Evolutionary conservation across 2,797 vertebrate genomes (phyloP).

Genomic region (Enteromius unitaeniatus): DNA sequence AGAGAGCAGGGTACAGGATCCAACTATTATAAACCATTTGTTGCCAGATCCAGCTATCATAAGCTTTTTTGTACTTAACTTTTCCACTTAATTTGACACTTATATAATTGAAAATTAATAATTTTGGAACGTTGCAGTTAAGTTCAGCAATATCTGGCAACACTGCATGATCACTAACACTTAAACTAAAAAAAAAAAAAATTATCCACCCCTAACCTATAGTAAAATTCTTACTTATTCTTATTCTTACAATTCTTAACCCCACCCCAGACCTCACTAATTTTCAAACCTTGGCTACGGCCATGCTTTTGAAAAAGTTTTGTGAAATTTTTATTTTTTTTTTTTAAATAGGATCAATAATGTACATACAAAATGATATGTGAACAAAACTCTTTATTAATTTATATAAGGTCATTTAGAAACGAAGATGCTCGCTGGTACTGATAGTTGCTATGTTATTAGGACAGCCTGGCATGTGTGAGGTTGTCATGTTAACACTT

Average conservation of each 20-base stretch:
- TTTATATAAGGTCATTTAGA: neutral
- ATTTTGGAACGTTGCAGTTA: too few species aligned
- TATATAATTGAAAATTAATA: neutral
- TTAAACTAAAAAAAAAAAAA: too few species aligned
- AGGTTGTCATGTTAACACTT: slow-evolving; percentile 13
- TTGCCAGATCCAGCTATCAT: neutral
- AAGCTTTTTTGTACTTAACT: neutral
- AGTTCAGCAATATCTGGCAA: neutral
- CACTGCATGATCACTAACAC: neutral
- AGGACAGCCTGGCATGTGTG: neutral
- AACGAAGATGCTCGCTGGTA: neutral
- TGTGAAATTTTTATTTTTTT: too few species aligned
- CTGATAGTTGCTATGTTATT: neutral
- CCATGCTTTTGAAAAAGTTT: neutral
- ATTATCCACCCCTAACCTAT: too few species aligned
- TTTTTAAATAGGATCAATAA: neutral
- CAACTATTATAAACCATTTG: too few species aligned
- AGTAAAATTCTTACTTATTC: too few species aligned
- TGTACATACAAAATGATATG: neutral
- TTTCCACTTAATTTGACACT: neutral
- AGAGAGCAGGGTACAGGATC: neutral
- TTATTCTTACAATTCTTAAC: too few species aligned
- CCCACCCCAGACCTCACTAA: neutral
- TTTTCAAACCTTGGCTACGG: neutral
- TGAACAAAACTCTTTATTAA: neutral